phyloP scores from a whole-genome alignment of 2,113 vertebrate species.

The Addax nasomaculatus region DNA sequence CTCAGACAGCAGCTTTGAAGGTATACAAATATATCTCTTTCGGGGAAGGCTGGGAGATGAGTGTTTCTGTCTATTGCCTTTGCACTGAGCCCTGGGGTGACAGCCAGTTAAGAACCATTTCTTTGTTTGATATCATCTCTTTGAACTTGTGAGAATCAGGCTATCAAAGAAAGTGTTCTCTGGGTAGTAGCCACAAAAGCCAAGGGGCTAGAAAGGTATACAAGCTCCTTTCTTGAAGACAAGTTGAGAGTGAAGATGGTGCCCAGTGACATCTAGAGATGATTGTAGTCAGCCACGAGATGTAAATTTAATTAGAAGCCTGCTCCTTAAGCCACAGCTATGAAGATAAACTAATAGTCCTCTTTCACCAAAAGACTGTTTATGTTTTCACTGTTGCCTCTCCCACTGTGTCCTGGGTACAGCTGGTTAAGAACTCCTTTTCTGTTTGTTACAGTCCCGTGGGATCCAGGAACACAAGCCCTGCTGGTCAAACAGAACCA shows the following conservation, averaged over 20 bases:
- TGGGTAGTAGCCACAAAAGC: background rate
- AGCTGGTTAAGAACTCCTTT: background rate
- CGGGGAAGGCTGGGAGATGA: background rate
- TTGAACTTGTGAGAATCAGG: background rate
- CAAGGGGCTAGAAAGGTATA: background rate
- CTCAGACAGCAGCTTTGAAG: background rate
- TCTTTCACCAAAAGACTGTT: background rate
- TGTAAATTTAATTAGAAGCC: background rate
- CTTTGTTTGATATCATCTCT: background rate
- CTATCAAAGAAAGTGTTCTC: background rate
- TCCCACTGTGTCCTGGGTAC: background rate
- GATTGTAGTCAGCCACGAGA: background rate
- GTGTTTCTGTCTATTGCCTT: background rate
- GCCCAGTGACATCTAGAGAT: background rate
- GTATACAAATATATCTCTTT: background rate
- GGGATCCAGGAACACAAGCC: background rate
- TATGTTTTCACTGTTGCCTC: background rate
- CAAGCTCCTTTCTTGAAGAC: background rate
- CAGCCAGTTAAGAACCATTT: background rate
- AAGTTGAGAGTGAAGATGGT: background rate
- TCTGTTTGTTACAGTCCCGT: background rate
- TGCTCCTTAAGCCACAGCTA: background rate
- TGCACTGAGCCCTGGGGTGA: background rate
- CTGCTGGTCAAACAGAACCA: background rate
- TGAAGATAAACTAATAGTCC: background rate